phyloP scores from a whole-genome alignment of 2,113 vertebrate species.

The Tetraodon nigroviridis region DNA sequence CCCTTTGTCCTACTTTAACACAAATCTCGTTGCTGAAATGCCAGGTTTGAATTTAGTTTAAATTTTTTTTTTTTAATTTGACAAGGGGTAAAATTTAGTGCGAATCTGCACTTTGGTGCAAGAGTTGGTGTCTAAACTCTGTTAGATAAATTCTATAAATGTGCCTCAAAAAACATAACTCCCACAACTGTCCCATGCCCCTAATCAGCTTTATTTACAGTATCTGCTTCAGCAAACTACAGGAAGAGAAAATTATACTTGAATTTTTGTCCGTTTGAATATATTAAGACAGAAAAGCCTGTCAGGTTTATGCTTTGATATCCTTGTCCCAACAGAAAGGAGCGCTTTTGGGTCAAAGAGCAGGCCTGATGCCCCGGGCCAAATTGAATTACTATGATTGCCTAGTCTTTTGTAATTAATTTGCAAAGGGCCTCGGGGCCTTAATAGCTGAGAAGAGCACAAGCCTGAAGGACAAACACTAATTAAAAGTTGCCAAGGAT shows the following conservation, averaged over 20 bases:
- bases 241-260: neutral
- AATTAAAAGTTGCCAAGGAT: constrained; percentile 84
- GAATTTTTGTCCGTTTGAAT: neutral
- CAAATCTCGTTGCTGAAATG: constrained; percentile 42
- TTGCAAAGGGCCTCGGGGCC: constrained; percentile 79
- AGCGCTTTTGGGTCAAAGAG: constrained; percentile 72
- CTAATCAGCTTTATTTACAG: too few relatives aligned
- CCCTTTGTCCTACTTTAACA: constrained; percentile 72
- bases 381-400: constrained; percentile 85
- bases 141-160: too few relatives aligned
- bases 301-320: constrained; percentile 16
- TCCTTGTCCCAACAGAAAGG: constrained; percentile 25
- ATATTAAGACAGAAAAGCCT: constrained; percentile 9
- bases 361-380: constrained; percentile 68
- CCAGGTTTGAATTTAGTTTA: neutral
- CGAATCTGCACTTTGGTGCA: neutral
- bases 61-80: too few relatives aligned
- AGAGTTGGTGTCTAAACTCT: neutral
- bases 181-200: too few relatives aligned
- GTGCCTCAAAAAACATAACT: too few relatives aligned
- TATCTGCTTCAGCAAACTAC: too few relatives aligned
- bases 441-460: constrained; percentile 80
- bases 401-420: constrained; percentile 87
- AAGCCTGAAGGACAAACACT: constrained; percentile 86
- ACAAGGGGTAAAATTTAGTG: too few relatives aligned